Conservation (phyloP, 2,797 vertebrate species). For the Pangasius larnaudii region DNA sequence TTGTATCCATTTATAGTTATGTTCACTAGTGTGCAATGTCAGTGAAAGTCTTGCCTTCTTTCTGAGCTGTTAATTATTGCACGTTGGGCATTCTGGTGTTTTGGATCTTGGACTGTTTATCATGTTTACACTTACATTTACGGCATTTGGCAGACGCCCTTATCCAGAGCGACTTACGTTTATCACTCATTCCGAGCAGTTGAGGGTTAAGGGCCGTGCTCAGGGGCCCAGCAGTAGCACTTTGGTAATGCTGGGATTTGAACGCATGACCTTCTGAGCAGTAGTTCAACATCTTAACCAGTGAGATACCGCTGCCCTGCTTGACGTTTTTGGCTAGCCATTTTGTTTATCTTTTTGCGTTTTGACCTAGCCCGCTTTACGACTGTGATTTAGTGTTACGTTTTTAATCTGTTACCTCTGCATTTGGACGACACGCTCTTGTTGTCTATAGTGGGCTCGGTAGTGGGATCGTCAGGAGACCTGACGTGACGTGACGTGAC, state of each 20-base stretch:
- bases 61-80: background rate
- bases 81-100: background rate
- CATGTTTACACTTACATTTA: background rate
- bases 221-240: too few species aligned
- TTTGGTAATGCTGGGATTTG: too few species aligned
- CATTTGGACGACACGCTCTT: background rate
- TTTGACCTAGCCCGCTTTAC: background rate
- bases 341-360: background rate
- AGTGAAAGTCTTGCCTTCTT: background rate
- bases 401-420: background rate
- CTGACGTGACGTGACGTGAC: background rate
- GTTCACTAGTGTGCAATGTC: background rate
- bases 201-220: too few species aligned
- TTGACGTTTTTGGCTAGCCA: background rate
- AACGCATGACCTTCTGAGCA: too few species aligned
- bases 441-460: background rate
- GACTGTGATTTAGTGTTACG: background rate
- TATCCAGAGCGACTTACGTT: too few species aligned
- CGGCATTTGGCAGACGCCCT: too few species aligned
- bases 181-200: too few species aligned
- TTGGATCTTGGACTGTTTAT: background rate
- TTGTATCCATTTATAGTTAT: background rate
- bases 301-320: background rate
- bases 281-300: too few species aligned
- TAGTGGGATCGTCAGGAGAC: background rate